These are phyloP conservation scores for Ostrea denselamellosa DNA, from an alignment of 1,140 invertebrate species.

Conservation along the genomic window DNA sequence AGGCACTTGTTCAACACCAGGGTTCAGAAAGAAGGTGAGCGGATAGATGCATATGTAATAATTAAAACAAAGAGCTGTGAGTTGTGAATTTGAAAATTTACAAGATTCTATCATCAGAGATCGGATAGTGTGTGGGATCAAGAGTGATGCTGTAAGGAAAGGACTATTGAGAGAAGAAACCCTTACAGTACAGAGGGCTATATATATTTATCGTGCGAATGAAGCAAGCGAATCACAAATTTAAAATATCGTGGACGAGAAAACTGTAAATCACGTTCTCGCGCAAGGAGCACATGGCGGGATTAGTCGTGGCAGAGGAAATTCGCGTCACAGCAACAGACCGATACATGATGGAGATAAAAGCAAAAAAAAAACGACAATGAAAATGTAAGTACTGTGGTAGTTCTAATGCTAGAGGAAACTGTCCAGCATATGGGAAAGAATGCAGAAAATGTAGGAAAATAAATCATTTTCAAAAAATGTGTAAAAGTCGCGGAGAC, in stretches of 20 bases:
- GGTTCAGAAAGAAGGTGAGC: too few relatives aligned
- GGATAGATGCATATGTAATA: conserved; percentile 32
- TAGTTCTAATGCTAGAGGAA: background rate
- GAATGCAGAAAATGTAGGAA: conserved; percentile 14
- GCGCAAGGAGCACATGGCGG: background rate
- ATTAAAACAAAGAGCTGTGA: background rate
- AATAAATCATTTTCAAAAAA: too few relatives aligned
- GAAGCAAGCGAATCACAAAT: too few relatives aligned
- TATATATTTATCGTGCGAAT: conserved; percentile 26
- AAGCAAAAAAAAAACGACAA: background rate
- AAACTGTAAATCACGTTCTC: too few relatives aligned
- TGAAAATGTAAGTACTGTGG: conserved; percentile 33
- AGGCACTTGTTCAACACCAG: too few relatives aligned
- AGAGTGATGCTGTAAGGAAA: conserved; percentile 6
- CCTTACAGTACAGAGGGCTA: conserved; percentile 36
- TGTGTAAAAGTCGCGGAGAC: background rate
- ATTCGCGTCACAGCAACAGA: background rate
- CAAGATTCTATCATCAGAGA: too few relatives aligned
- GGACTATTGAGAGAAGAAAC: conserved; percentile 25
- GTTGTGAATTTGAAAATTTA: conserved; percentile 39
- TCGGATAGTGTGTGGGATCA: conserved; percentile 55
- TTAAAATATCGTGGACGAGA: too few relatives aligned
- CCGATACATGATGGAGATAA: background rate
- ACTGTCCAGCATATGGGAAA: conserved; percentile 22
- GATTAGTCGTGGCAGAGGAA: background rate